These are phyloP conservation scores for Echinarachnius parma DNA, from an alignment of 53 echinoderm and acorn worm genomes.

Conservation along the genomic window DNA sequence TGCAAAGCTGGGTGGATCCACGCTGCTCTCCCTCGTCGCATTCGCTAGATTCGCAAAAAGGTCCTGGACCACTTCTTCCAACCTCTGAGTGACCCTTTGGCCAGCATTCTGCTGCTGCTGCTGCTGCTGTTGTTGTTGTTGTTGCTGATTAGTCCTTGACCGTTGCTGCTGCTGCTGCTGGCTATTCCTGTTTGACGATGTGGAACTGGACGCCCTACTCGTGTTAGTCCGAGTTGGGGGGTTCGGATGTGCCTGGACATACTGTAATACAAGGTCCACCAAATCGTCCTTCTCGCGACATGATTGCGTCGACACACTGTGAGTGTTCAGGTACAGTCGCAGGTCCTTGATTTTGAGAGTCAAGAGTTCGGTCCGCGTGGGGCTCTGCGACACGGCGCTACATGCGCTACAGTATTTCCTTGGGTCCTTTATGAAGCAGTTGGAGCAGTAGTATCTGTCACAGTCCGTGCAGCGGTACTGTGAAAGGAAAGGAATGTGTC, in stretches of 20 bases:
- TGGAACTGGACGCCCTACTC: background rate
- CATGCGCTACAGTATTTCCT: slow-evolving; percentile 70
- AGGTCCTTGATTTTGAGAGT: slow-evolving; percentile 88
- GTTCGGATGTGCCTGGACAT: slow-evolving; percentile 37
- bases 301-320: slow-evolving; percentile 65
- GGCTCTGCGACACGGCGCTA: slow-evolving; percentile 52
- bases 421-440: slow-evolving; percentile 80
- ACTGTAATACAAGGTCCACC: slow-evolving; percentile 72
- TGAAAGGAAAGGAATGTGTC: background rate
- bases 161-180: background rate
- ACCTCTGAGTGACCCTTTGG: slow-evolving; percentile 6
- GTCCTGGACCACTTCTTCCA: slow-evolving; percentile 30
- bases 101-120: slow-evolving; percentile 9
- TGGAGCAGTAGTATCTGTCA: slow-evolving; percentile 77
- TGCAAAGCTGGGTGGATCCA: slow-evolving; percentile 35
- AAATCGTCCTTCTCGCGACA: slow-evolving; percentile 89
- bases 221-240: background rate
- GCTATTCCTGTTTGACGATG: background rate
- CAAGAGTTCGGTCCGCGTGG: slow-evolving; percentile 63
- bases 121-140: slow-evolving; percentile 13
- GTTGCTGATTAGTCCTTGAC: slow-evolving; percentile 6
- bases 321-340: slow-evolving; percentile 68
- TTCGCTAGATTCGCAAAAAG: slow-evolving; percentile 9
- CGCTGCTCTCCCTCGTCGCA: slow-evolving; percentile 21
- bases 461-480: slow-evolving; percentile 91